Percentiles rank a stretch among this genome's conserved stretches.
These are phyloP conservation scores for Tiliacea aurago DNA, from an alignment of 2,888 invertebrate genomes.

Conservation along the genomic window DNA sequence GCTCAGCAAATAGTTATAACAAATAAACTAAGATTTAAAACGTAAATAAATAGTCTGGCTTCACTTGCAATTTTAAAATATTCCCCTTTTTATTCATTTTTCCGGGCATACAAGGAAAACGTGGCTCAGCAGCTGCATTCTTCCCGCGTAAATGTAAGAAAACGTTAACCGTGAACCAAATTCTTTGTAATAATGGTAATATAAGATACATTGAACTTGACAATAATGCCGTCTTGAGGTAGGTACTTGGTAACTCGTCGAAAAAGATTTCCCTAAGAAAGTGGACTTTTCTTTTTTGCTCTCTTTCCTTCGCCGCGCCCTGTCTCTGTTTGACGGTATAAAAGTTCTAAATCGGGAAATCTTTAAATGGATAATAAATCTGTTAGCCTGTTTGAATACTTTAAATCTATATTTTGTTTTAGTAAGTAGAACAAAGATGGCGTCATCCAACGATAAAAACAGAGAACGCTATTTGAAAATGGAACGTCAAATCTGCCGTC, in stretches of 20 bases:
- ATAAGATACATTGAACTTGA: slow-evolving; percentile 19
- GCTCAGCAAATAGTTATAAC: neutral
- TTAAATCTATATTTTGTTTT: neutral
- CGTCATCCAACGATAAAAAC: neutral
- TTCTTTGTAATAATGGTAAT: slow-evolving; percentile 20
- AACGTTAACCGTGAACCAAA: slow-evolving; percentile 5
- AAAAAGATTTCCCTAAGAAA: slow-evolving; percentile 14
- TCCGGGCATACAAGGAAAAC: slow-evolving; percentile 12
- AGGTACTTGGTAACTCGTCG: slow-evolving; percentile 10
- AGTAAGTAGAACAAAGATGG: neutral
- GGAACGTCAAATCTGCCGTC: slow-evolving; percentile 10
- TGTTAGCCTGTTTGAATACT: neutral
- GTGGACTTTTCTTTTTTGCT: slow-evolving; percentile 4
- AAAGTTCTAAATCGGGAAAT: neutral
- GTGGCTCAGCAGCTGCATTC: slow-evolving; percentile 19
- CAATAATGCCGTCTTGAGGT: no score
- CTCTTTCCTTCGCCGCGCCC: neutral
- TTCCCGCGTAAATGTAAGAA: slow-evolving; percentile 17
- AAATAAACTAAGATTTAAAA: neutral
- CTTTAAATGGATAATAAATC: slow-evolving; percentile 16
- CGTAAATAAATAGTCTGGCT: neutral
- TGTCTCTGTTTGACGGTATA: neutral
- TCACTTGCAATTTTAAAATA: slow-evolving; percentile 10
- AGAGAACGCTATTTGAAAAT: slow-evolving; percentile 10
- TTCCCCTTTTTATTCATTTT: slow-evolving; percentile 9